Percentiles rank a stretch among this genome's conserved stretches.
Evolutionary conservation across 2,113 vertebrate genomes (phyloP).

Genomic region (Verasper variegatus): DNA sequence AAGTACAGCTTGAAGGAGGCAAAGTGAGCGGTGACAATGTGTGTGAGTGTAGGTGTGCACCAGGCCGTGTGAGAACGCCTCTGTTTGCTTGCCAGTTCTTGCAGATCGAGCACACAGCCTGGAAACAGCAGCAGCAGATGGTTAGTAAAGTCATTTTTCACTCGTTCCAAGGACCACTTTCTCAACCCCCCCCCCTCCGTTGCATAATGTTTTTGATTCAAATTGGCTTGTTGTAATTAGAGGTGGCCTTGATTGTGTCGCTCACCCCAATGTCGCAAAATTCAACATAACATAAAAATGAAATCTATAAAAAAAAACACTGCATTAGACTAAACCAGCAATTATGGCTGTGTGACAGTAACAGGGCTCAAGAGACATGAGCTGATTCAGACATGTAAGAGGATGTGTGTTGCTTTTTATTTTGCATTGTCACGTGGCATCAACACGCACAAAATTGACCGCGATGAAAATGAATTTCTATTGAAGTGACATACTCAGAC

Average conservation of each 20-base stretch:
- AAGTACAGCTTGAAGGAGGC: constrained; percentile 38
- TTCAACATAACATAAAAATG: too few species aligned
- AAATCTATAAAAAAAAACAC: too few species aligned
- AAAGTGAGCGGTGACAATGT: constrained; percentile 10
- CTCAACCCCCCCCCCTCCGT: constrained; percentile 13
- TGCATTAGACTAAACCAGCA: too few species aligned
- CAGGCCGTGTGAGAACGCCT: neutral
- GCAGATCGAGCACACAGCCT: neutral
- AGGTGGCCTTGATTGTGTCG: too few species aligned
- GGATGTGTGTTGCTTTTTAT: too few species aligned
- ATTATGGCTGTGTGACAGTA: too few species aligned
- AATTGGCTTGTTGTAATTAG: too few species aligned
- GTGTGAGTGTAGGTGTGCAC: constrained; percentile 42
- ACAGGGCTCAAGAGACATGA: too few species aligned
- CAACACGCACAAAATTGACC: neutral
- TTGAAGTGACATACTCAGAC: neutral
- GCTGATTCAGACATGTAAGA: too few species aligned
- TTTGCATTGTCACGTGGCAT: neutral
- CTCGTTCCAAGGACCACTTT: constrained; percentile 38
- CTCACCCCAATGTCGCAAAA: too few species aligned
- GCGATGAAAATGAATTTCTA: too few species aligned
- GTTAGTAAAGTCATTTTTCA: constrained; percentile 54
- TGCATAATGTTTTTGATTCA: constrained; percentile 41
- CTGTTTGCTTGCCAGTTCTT: too few species aligned
- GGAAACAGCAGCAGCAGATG: constrained; percentile 64